phyloP scores from a whole-genome alignment of 2,888 invertebrate species.

The Petrolisthes cinctipes region DNA sequence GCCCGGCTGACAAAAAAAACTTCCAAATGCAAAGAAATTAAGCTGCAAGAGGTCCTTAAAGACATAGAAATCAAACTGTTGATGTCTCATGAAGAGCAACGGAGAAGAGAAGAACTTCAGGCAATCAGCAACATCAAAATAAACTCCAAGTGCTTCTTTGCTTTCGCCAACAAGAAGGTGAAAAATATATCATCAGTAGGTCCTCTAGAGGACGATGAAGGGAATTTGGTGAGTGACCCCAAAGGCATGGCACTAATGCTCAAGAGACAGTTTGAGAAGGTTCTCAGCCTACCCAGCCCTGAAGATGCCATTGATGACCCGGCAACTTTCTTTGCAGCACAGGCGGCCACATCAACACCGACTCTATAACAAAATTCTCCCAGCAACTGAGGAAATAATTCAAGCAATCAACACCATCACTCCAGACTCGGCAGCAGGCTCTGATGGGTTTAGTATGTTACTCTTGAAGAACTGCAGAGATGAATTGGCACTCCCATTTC shows the following conservation, averaged over 20 bases:
- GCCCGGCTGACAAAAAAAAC: too few relatives aligned
- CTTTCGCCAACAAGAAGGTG: neutral
- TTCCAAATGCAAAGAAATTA: neutral
- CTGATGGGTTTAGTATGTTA: neutral
- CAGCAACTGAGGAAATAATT: neutral
- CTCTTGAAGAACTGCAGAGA: neutral
- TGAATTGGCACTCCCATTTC: constrained; percentile 3
- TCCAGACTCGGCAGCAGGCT: neutral
- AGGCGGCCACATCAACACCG: neutral
- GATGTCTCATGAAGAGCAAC: constrained; percentile 16
- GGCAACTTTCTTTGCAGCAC: neutral
- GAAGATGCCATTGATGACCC: constrained; percentile 7
- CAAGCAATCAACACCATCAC: neutral
- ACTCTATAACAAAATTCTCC: neutral
- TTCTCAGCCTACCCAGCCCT: neutral
- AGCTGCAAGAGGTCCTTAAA: neutral
- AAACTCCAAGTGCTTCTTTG: constrained; percentile 19
- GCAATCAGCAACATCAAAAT: neutral
- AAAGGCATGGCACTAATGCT: neutral
- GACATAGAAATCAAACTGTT: constrained; percentile 6
- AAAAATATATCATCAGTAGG: constrained; percentile 4
- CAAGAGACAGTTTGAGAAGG: constrained; percentile 5
- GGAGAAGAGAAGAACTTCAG: constrained; percentile 17
- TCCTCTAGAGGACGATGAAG: constrained; percentile 7
- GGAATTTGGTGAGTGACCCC: constrained; percentile 5